These are phyloP conservation scores for Lipophrys pholis DNA, from an alignment of 2,113 vertebrate species.

Conservation along the genomic window DNA sequence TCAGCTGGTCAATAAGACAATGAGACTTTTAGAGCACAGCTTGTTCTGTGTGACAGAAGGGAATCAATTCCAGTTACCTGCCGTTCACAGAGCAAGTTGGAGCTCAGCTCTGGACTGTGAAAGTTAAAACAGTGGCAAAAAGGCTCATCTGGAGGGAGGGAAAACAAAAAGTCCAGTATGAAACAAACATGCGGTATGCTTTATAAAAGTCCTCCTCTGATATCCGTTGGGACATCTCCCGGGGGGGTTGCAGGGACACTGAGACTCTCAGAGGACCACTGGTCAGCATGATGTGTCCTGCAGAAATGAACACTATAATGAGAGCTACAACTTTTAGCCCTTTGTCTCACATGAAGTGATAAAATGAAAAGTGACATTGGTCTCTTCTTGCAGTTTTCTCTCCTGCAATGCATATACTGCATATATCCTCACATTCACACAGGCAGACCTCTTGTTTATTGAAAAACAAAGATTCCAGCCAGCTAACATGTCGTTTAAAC, in stretches of 20 bases:
- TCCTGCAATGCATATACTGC: not conserved
- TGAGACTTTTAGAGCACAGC: not conserved
- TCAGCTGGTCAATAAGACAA: conserved; percentile 2
- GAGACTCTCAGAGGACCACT: too few relatives aligned
- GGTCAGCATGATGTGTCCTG: too few relatives aligned
- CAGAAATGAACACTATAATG: not conserved
- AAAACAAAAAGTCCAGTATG: not conserved
- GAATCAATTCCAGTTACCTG: conserved; percentile 14
- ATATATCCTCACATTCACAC: not conserved
- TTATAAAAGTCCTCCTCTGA: too few relatives aligned
- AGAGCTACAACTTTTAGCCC: not conserved
- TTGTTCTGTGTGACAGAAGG: not conserved
- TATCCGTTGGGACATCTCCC: too few relatives aligned
- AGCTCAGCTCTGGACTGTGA: not conserved
- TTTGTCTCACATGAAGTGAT: not conserved
- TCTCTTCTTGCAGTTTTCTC: not conserved
- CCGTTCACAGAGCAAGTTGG: not conserved
- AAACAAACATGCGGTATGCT: too few relatives aligned
- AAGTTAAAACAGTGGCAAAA: not conserved
- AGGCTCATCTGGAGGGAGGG: not conserved
- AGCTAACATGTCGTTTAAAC: too few relatives aligned
- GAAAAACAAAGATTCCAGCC: too few relatives aligned
- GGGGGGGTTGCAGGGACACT: too few relatives aligned
- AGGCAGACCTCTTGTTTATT: not conserved
- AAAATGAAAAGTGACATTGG: not conserved